Evolutionary conservation across 2,888 invertebrate genomes (phyloP), one percentile per base, ranked within the genome.

Genomic region (Hyalella azteca): DNA sequence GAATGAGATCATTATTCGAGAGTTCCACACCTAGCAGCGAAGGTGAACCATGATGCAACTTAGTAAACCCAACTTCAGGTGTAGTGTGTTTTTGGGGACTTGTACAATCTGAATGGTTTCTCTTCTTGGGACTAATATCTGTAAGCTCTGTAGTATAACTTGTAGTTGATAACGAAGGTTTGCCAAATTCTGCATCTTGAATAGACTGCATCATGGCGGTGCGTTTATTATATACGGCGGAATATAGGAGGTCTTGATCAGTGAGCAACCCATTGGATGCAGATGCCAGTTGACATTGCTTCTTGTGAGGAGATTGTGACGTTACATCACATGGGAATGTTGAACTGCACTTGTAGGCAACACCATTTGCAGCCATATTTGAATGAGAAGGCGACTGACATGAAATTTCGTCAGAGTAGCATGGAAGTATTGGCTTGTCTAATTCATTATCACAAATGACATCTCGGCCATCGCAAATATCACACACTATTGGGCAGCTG

Each of bases 141-240:
- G 32, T 19, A 36, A 66, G 22, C 32, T 66, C n/a, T 66, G 32
- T 66, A 19, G 19, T n/a, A 36, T 32, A 19, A 66, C 13, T 36
- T 11, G 45, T 45, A 11, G 36, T 19, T n/a, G n/a, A 36, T 11
- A 66, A 19, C 32, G 66, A 66, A 3, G 36, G 36, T 9, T 66
- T 66, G 36, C 36, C 66, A 7, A 66, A 66, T 29, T 66, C 66
- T 19, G 66, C 32, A 7, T 7, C 36, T 19, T 66, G 66, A 32
- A 66, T 19, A 36, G 66, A 66, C 66, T 66, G 66, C 66, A 66
- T 66, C 66, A 66, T 66, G 2, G 66, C 66, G 36, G 32, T 36
- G 66, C 66, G 66, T 29, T 66, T 66, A n/a, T n/a, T 66, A 11
- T 66, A 36, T 13, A 66, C 66, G 36, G 66, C 66, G 5, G 66